phyloP scores from a whole-genome alignment of 2,888 invertebrate genomes.

The Synergus laeviventris region DNA sequence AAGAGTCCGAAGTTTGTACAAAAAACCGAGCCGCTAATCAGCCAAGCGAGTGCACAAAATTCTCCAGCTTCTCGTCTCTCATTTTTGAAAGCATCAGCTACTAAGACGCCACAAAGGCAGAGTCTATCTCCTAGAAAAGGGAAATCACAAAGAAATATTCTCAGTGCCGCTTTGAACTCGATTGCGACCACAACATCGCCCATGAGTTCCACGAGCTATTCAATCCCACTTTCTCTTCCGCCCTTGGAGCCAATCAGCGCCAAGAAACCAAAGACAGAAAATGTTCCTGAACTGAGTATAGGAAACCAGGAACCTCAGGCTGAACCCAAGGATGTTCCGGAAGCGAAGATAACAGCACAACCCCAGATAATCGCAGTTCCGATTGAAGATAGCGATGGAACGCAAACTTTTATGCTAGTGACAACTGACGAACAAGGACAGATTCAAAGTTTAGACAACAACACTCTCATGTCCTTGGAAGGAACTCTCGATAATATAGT shows the following conservation, averaged over 20 bases:
- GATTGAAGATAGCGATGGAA: conserved; percentile 85
- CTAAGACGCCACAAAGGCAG: conserved; percentile 30
- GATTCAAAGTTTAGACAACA: conserved; percentile 84
- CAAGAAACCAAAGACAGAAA: conserved; percentile 56
- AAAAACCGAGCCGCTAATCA: not conserved
- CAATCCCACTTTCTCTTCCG: conserved; percentile 53
- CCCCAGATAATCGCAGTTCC: conserved; percentile 85
- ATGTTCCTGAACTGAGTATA: conserved; percentile 51
- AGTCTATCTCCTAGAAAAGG: not conserved
- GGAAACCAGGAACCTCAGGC: conserved; percentile 48
- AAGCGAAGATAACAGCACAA: conserved; percentile 74
- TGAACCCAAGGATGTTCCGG: conserved; percentile 56
- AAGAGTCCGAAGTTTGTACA: conserved; percentile 63
- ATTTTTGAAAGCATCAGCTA: not conserved
- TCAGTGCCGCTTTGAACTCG: conserved; percentile 58
- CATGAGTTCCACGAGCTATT: conserved; percentile 37
- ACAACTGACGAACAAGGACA: conserved; percentile 84
- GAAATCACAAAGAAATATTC: conserved; percentile 59
- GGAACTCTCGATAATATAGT: conserved; percentile 77
- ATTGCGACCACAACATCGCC: conserved; percentile 42
- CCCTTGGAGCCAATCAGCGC: conserved; percentile 59
- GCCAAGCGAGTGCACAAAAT: not conserved
- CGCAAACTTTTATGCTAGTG: conserved; percentile 85
- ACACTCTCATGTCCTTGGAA: conserved; percentile 79
- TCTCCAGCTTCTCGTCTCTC: not conserved